Evolutionary conservation across 2,888 invertebrate genomes (phyloP), one percentile per base, ranked within the genome.

Genomic region (Lutraria lutraria): DNA sequence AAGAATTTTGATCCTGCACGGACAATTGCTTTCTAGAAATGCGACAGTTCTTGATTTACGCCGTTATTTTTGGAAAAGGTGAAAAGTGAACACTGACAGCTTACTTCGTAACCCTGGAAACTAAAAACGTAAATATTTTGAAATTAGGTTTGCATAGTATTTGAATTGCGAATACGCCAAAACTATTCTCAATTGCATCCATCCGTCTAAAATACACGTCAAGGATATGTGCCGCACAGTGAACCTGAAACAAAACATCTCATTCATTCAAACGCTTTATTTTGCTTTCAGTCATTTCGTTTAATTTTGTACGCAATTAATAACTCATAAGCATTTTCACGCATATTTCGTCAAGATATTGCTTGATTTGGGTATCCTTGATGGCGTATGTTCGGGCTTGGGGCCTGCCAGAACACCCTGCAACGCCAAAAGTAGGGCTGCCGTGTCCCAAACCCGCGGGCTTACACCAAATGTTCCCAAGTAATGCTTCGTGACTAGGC

Each of bases 401-500:
- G 6, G 63, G 56, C 29, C 87, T 85, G 3, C 54, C 87, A 2
- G 91, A 92, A 34, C 84, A 85, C 15, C 63, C 85, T 31, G 90
- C 88, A 31, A 90, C 91, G n/a, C 21, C 29, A 13, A 89, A 90
- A 81, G 89, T 91, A 0, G 83, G 68, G 25, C 56, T 82, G 21
- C 79, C 91, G 80, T 89, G 79, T 83, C 68, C 82, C 13, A 80
- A 53, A n/a, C 81, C 92, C 60, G 25, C 63, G 31, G 43, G 43
- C 53, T n/a, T 76, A 87, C 25, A 83, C 89, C 10, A 68, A 81
- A 16, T 79, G 90, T 79, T n/a, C 81, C 16, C 68, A 81, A 25
- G 84, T 91, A 12, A 81, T 93, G 86, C 92, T 93, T 21, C 90
- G 91, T 8, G 43, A 43, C 43, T 43, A 43, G 43, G 43, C 43